These are phyloP conservation scores for Fistularia tabacaria DNA, from an alignment of 2,797 vertebrate genomes.

Conservation along the genomic window DNA sequence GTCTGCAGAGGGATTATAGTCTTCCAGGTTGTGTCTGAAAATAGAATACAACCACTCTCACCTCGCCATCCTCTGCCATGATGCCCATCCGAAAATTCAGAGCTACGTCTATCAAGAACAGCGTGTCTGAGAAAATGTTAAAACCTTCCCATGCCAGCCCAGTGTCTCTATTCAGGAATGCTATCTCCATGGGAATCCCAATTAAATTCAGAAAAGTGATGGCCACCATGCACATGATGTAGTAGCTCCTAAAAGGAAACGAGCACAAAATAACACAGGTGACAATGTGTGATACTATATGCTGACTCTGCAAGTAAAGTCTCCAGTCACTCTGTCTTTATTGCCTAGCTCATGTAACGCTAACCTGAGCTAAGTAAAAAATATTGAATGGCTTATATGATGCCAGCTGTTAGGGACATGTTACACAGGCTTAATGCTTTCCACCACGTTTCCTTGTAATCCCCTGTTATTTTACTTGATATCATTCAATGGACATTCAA, in stretches of 20 bases:
- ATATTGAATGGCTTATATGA: no score
- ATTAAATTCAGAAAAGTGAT: constrained; percentile 79
- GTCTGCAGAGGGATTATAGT: constrained; percentile 57
- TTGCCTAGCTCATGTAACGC: constrained; percentile 4
- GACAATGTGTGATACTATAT: neutral
- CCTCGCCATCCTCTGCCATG: constrained; percentile 75
- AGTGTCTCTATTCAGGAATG: constrained; percentile 71
- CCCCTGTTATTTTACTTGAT: no score
- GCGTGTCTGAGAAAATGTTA: constrained; percentile 78
- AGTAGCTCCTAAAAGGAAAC: constrained; percentile 70
- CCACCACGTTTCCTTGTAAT: no score
- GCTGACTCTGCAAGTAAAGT: neutral
- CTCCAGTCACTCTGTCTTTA: neutral
- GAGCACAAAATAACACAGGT: constrained; percentile 3
- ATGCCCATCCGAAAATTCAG: constrained; percentile 80
- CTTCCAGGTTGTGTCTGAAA: constrained; percentile 61
- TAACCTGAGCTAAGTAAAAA: neutral
- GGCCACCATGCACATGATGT: constrained; percentile 79
- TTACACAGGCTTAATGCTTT: no score
- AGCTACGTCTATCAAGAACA: constrained; percentile 77
- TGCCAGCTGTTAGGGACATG: no score
- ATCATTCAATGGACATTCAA: no score
- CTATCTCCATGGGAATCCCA: constrained; percentile 80
- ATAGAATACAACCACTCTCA: constrained; percentile 55
- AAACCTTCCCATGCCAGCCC: constrained; percentile 76